A percentile compares a stretch with the other conserved stretches of the same genome.
phyloP scores from a whole-genome alignment of 2,797 vertebrate genomes.

The Columba guinea region DNA sequence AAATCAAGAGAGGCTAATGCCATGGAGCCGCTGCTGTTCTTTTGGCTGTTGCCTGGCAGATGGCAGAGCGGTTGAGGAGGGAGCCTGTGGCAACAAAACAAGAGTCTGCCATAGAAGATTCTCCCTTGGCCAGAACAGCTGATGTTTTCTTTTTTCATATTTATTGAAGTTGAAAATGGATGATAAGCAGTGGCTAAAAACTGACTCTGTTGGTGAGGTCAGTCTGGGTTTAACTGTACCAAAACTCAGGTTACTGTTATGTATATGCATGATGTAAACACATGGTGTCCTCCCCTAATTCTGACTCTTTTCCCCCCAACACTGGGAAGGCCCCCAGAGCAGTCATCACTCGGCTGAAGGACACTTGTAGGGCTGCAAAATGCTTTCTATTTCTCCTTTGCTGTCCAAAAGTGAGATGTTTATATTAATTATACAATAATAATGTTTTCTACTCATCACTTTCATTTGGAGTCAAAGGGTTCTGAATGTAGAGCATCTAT shows the following conservation, averaged over 20 bases:
- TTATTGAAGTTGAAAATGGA: background rate
- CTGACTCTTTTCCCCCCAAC: background rate
- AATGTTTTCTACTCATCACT: background rate
- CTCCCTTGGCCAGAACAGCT: background rate
- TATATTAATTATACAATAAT: background rate
- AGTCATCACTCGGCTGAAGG: background rate
- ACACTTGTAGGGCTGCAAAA: background rate
- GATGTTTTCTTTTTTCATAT: background rate
- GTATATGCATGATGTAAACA: background rate
- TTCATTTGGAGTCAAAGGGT: background rate
- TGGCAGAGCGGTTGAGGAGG: background rate
- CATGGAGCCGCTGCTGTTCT: background rate
- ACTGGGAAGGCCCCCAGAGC: background rate
- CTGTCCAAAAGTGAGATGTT: background rate
- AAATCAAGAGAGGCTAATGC: background rate
- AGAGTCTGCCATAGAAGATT: background rate
- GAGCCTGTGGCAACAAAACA: background rate
- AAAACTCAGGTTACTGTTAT: background rate
- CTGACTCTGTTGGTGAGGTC: background rate
- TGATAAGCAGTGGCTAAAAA: background rate
- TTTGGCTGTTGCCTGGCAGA: slow-evolving; percentile 11
- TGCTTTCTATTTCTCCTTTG: background rate
- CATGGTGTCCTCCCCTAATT: background rate
- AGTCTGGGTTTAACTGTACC: background rate
- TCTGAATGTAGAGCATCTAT: background rate